A percentile compares a stretch with the other conserved stretches of the same genome.
These are phyloP conservation scores for Xerus rutilus DNA, from an alignment of 2,797 vertebrate species.

Conservation along the genomic window DNA sequence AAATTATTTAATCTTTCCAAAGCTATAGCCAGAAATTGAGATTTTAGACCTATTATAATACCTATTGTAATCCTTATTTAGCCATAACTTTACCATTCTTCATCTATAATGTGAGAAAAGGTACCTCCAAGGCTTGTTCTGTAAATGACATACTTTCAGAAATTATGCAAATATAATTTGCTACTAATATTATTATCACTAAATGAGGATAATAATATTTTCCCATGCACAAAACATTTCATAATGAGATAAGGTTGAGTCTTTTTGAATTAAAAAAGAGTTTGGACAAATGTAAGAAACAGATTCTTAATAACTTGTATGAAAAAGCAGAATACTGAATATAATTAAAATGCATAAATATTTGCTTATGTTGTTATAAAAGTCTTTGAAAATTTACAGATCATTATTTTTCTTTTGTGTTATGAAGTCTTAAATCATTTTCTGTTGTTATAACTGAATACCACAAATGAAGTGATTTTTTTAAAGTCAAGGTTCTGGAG, in stretches of 20 bases:
- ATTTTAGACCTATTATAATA: background rate
- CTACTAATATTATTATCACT: constrained; percentile 34
- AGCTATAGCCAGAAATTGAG: background rate
- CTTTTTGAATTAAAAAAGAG: background rate
- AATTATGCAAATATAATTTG: constrained; percentile 55
- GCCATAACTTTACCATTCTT: background rate
- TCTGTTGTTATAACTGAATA: background rate
- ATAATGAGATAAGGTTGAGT: constrained; percentile 36
- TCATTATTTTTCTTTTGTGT: constrained; percentile 40
- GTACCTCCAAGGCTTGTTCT: background rate
- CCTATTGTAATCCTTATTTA: background rate
- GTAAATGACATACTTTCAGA: constrained; percentile 40
- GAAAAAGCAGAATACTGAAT: background rate
- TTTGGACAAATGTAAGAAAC: constrained; percentile 14
- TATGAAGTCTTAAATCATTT: background rate
- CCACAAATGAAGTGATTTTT: background rate
- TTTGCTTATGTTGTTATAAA: background rate
- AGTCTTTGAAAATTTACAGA: background rate
- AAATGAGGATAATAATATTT: constrained; percentile 60
- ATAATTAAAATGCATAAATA: constrained; percentile 42
- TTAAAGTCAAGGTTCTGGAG: background rate
- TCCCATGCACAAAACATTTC: constrained; percentile 37
- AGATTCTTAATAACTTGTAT: background rate
- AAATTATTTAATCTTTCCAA: background rate
- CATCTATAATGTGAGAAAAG: background rate